Percentiles rank a stretch among this genome's conserved stretches.
These are phyloP conservation scores for Lycodopsis pacificus DNA, from an alignment of 2,797 vertebrate genomes.

Conservation along the genomic window DNA sequence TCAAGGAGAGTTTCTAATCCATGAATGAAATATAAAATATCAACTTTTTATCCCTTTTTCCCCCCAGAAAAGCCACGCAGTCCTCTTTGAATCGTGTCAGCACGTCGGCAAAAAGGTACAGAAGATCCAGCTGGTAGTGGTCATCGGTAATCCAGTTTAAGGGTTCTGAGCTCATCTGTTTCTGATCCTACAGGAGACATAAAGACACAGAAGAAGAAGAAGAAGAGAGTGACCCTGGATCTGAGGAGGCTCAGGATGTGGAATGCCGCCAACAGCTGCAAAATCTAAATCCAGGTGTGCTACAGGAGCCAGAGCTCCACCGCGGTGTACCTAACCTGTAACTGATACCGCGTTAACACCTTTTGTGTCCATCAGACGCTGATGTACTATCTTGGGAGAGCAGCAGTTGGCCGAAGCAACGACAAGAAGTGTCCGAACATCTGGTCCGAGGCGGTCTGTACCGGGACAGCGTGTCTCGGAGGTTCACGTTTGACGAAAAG, in stretches of 20 bases:
- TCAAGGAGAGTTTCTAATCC: not conserved
- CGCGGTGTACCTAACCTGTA: not conserved
- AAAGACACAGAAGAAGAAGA: conserved; percentile 27
- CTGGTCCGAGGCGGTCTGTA: conserved; percentile 79
- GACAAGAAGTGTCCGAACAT: conserved; percentile 79
- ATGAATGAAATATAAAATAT: not conserved
- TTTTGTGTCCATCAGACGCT: conserved; percentile 41
- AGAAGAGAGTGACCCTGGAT: conserved; percentile 37
- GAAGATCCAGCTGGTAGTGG: not conserved
- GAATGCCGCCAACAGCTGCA: not conserved
- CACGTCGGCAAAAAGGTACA: conserved; percentile 75
- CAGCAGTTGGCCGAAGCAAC: conserved; percentile 83
- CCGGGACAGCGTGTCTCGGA: conserved; percentile 86
- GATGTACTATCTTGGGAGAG: conserved; percentile 85
- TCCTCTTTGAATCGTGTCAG: conserved; percentile 62
- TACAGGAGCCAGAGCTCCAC: conserved; percentile 3
- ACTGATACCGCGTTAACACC: not conserved
- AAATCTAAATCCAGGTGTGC: conserved; percentile 48
- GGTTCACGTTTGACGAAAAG: conserved; percentile 84
- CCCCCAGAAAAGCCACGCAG: conserved; percentile 52
- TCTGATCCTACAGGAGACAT: conserved; percentile 42
- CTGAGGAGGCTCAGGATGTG: conserved; percentile 31
- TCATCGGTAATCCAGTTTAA: not conserved
- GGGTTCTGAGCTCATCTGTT: not conserved
- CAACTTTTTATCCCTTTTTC: conserved; percentile 17